Conservation (phyloP, 2,888 invertebrate species). For the Gisinianus flammeolus region DNA sequence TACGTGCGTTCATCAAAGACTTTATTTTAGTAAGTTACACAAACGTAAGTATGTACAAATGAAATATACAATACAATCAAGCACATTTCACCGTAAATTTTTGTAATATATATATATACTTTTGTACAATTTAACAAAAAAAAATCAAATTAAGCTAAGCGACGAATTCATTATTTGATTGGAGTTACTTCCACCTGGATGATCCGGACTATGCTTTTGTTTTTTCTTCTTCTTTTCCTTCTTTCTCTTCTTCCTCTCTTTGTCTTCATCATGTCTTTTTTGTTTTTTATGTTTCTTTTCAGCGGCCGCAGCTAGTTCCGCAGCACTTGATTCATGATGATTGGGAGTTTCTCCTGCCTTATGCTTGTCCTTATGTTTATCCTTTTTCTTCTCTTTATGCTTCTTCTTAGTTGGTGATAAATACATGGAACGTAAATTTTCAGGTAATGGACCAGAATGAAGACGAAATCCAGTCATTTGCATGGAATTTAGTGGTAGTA, state of each 20-base stretch:
- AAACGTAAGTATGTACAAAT: no score
- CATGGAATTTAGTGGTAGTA: slow-evolving; percentile 82
- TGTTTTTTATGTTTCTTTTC: slow-evolving; percentile 96
- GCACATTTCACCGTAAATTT: no score
- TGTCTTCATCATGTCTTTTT: slow-evolving; percentile 90
- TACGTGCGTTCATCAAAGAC: no score
- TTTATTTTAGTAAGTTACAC: no score
- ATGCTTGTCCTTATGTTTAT: slow-evolving; percentile 75
- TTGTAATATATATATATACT: no score
- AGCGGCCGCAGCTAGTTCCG: slow-evolving; percentile 72
- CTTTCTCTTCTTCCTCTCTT: slow-evolving; percentile 90
- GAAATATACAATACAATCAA: no score
- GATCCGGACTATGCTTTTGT: slow-evolving; percentile 90
- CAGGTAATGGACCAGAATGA: slow-evolving; percentile 94
- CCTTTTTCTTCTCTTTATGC: slow-evolving; percentile 93
- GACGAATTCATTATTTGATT: slow-evolving; percentile 24
- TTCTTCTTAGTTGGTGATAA: slow-evolving; percentile 91
- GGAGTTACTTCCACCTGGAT: slow-evolving; percentile 62
- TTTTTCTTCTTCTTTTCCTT: slow-evolving; percentile 96
- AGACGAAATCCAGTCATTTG: slow-evolving; percentile 91
- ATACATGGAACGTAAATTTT: slow-evolving; percentile 92
- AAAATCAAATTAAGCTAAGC: slow-evolving; percentile 17
- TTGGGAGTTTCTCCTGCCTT: slow-evolving; percentile 76
- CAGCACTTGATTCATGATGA: slow-evolving; percentile 51
- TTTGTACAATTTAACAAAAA: no score